phyloP scores from a whole-genome alignment of 2,888 invertebrate genomes.

The Cyaniris semiargus region DNA sequence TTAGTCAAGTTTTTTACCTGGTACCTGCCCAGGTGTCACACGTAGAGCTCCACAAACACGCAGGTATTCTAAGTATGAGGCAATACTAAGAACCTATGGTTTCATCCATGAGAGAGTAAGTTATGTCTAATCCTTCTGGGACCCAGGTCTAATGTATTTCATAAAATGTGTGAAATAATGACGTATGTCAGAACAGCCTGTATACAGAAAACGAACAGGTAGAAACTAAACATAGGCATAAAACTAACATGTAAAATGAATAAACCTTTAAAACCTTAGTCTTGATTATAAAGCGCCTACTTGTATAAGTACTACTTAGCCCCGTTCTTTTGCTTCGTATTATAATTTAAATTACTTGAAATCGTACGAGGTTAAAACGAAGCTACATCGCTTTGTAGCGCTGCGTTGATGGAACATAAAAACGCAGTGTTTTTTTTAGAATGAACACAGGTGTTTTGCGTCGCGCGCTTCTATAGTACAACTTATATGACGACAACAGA shows the following conservation, averaged over 20 bases:
- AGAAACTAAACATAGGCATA: neutral
- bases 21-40: too few relatives aligned
- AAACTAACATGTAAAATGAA: neutral
- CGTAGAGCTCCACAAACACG: too few relatives aligned
- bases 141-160: too few relatives aligned
- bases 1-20: too few relatives aligned
- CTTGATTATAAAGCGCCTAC: neutral
- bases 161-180: neutral
- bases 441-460: neutral
- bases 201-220: neutral
- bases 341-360: conserved; percentile 12
- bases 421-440: neutral
- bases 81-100: too few relatives aligned
- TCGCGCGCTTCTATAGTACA: too few relatives aligned
- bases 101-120: too few relatives aligned
- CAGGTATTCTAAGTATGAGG: too few relatives aligned
- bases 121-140: too few relatives aligned
- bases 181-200: neutral
- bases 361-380: neutral
- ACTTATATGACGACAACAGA: too few relatives aligned
- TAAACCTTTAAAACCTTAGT: conserved; percentile 1
- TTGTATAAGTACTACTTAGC: conserved; percentile 2
- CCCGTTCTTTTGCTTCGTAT: conserved; percentile 7
- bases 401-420: neutral
- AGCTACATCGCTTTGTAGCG: neutral